Conservation (phyloP, 2,888 invertebrate genomes). For the Drosophila prolongata region DNA sequence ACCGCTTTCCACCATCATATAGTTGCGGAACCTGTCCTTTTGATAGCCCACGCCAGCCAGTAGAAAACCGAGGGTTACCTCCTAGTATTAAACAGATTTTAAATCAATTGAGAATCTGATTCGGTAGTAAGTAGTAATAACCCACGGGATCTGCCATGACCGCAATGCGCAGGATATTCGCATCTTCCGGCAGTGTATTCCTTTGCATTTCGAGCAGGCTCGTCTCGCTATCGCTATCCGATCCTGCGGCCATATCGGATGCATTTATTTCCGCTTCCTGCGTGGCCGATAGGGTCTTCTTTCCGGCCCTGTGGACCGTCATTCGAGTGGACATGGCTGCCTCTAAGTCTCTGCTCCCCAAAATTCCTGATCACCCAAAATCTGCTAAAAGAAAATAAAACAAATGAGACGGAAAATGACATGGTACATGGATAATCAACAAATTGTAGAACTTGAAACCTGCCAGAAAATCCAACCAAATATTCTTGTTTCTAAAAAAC, state of each 20-base stretch:
- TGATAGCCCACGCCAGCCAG: constrained; percentile 62
- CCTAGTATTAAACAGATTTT: constrained; percentile 22
- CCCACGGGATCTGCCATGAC: constrained; percentile 57
- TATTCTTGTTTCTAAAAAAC: too few relatives aligned
- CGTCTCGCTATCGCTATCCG: neutral
- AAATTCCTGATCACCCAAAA: too few relatives aligned
- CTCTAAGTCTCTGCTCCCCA: neutral
- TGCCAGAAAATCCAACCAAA: too few relatives aligned
- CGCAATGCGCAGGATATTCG: constrained; percentile 42
- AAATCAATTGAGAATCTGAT: neutral
- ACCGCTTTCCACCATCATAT: constrained; percentile 55
- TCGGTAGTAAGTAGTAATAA: too few relatives aligned
- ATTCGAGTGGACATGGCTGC: neutral
- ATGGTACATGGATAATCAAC: too few relatives aligned
- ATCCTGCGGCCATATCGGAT: neutral
- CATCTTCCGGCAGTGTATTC: constrained; percentile 15
- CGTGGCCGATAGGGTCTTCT: neutral
- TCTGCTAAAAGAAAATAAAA: too few relatives aligned
- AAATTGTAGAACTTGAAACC: too few relatives aligned
- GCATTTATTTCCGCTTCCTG: neutral
- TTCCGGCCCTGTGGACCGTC: too few relatives aligned
- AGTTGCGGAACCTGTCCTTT: constrained; percentile 46
- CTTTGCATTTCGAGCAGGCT: neutral
- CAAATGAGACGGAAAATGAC: too few relatives aligned
- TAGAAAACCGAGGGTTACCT: constrained; percentile 57